These are phyloP conservation scores for Columba janthina DNA, from an alignment of 2,113 vertebrate genomes.

Conservation along the genomic window DNA sequence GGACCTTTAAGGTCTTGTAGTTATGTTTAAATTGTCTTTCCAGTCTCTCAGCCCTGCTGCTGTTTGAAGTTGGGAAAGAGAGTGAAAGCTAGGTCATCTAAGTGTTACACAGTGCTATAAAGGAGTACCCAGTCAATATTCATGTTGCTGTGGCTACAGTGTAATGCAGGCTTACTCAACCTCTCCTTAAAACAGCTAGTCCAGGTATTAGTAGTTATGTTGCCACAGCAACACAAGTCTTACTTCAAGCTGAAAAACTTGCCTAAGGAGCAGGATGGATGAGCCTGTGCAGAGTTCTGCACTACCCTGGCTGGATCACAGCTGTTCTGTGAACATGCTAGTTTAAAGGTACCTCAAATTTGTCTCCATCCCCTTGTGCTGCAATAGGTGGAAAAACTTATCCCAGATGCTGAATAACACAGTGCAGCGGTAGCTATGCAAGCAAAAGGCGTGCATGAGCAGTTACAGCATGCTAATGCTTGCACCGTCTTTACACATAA, in stretches of 20 bases:
- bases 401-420: background rate
- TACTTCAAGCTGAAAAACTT: background rate
- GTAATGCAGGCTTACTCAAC: background rate
- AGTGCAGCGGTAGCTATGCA: background rate
- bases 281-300: background rate
- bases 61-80: background rate
- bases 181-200: background rate
- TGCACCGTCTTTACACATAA: background rate
- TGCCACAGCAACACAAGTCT: slow-evolving; percentile 23
- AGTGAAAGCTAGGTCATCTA: background rate
- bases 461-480: background rate
- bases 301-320: background rate
- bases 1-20: background rate
- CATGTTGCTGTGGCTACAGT: background rate
- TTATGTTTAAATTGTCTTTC: background rate
- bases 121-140: background rate
- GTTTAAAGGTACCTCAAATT: background rate
- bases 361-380: background rate
- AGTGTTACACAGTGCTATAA: background rate
- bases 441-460: background rate
- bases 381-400: background rate
- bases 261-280: background rate
- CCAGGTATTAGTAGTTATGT: background rate
- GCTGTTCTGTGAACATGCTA: background rate
- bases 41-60: background rate